These are phyloP conservation scores for Anguilla japonica DNA, from an alignment of 2,113 vertebrate genomes.

Conservation along the genomic window DNA sequence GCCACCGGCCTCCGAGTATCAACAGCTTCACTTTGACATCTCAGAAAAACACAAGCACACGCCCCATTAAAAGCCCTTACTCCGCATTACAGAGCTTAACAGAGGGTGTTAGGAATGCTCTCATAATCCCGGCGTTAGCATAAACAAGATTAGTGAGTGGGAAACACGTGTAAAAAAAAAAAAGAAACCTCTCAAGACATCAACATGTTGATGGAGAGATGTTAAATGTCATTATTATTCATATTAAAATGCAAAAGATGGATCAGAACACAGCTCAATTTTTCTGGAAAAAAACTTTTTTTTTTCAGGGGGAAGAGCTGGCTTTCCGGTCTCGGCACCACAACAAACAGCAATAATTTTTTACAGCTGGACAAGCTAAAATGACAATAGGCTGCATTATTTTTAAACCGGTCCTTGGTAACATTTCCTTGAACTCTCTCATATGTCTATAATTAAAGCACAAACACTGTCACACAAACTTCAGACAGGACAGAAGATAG, in stretches of 20 bases:
- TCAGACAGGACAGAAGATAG: neutral
- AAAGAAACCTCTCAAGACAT: neutral
- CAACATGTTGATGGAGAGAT: neutral
- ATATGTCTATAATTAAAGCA: neutral
- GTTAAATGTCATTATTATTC: neutral
- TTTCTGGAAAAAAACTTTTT: neutral
- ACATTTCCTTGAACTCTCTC: too few relatives aligned
- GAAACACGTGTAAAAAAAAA: neutral
- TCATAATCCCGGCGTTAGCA: neutral
- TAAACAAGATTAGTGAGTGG: neutral
- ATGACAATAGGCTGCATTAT: too few relatives aligned
- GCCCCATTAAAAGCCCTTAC: too few relatives aligned
- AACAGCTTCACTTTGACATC: neutral
- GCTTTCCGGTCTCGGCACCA: neutral
- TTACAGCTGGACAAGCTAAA: neutral
- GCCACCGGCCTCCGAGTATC: neutral
- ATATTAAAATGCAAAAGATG: too few relatives aligned
- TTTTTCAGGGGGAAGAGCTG: neutral
- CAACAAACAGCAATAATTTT: neutral
- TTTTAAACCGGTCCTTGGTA: too few relatives aligned
- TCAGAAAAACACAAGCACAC: too few relatives aligned
- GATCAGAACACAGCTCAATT: neutral
- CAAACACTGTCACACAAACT: neutral
- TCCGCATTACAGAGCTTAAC: too few relatives aligned
- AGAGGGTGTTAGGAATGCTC: too few relatives aligned